Conservation (phyloP, 2,113 vertebrate species). For the Scophthalmus maximus region DNA sequence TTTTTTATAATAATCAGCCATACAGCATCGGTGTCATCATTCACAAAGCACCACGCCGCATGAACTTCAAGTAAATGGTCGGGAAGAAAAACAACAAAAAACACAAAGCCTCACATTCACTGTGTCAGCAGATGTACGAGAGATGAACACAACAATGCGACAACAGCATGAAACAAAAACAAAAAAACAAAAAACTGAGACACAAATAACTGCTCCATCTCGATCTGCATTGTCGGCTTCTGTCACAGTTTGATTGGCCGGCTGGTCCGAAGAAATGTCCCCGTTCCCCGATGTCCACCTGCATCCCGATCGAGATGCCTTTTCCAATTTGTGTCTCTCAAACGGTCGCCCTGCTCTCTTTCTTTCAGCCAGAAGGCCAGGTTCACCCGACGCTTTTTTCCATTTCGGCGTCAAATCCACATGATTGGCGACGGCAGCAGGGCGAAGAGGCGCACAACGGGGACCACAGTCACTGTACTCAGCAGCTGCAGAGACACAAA, state of each 20-base stretch:
- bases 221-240: not conserved
- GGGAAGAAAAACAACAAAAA: too few relatives aligned
- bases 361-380: too few relatives aligned
- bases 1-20: conserved; percentile 4
- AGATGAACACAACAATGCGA: not conserved
- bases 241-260: not conserved
- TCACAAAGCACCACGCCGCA: conserved; percentile 17
- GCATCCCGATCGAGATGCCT: not conserved
- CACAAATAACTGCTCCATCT: not conserved
- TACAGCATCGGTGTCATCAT: not conserved
- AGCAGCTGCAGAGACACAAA: conserved; percentile 64
- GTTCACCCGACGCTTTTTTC: too few relatives aligned
- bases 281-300: too few relatives aligned
- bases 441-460: conserved; percentile 16
- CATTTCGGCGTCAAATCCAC: conserved; percentile 10
- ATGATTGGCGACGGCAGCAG: not conserved
- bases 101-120: not conserved
- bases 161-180: not conserved
- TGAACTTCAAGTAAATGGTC: conserved; percentile 43
- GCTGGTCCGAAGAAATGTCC: too few relatives aligned
- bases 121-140: not conserved
- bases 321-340: not conserved
- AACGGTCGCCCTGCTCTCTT: too few relatives aligned
- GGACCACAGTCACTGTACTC: conserved; percentile 42
- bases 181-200: not conserved